phyloP scores from a whole-genome alignment of 2,113 vertebrate species.

The Notechis scutatus region DNA sequence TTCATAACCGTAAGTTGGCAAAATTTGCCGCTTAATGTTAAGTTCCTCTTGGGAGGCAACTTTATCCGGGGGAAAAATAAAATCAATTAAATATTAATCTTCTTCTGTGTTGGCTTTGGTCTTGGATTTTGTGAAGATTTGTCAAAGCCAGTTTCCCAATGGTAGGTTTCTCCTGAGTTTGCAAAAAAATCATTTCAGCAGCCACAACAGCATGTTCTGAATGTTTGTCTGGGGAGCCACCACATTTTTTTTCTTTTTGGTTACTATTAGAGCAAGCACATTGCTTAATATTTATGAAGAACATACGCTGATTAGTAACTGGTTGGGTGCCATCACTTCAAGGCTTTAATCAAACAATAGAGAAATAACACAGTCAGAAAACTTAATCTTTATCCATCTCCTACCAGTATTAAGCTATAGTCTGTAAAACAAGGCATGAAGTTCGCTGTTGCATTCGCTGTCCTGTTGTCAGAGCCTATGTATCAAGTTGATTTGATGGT shows the following conservation, averaged over 20 bases:
- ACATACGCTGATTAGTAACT: not conserved
- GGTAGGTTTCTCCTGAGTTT: not conserved
- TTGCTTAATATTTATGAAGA: constrained; percentile 6
- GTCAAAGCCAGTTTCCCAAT: not conserved
- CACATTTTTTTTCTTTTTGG: not conserved
- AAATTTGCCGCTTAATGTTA: not conserved
- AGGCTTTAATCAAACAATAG: not conserved
- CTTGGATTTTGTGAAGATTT: not conserved
- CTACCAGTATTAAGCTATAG: too few relatives aligned
- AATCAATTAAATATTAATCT: constrained; percentile 23
- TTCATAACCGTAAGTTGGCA: constrained; percentile 31
- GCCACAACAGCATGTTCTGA: not conserved
- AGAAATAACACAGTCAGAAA: not conserved
- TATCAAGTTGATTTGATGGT: not conserved
- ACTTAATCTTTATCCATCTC: not conserved
- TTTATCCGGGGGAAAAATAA: constrained; percentile 24
- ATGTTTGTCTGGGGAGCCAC: not conserved
- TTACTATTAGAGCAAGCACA: not conserved
- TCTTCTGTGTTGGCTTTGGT: not conserved
- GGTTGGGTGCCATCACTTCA: not conserved
- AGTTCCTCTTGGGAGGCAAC: accelerated
- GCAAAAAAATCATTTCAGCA: not conserved
- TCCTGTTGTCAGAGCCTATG: not conserved
- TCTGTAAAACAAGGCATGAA: not conserved
- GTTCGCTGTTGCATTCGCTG: not conserved